Percentiles rank a stretch among this genome's conserved stretches.
Conservation (phyloP, 2,797 vertebrate species). For the Gymnopithys bicolor region DNA sequence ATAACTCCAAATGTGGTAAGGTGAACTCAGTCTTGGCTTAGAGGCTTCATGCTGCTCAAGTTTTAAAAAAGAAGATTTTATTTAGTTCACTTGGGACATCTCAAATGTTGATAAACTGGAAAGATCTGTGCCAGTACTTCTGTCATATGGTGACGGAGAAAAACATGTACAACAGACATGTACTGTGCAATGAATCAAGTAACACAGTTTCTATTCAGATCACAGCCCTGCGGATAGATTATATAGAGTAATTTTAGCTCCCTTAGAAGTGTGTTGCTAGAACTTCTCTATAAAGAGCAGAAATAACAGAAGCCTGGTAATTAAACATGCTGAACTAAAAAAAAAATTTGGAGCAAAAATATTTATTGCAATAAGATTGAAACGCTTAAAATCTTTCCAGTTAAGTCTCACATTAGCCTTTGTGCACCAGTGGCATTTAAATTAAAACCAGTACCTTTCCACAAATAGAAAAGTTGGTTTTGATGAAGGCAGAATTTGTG, state of each 20-base stretch:
- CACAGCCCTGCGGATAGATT: neutral
- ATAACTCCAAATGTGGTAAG: neutral
- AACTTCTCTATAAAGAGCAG: slow-evolving; percentile 24
- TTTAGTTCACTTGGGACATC: neutral
- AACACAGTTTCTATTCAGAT: slow-evolving; percentile 43
- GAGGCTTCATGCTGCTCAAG: neutral
- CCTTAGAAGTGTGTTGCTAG: slow-evolving; percentile 10
- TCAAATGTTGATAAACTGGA: slow-evolving; percentile 27
- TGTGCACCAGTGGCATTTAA: slow-evolving; percentile 42
- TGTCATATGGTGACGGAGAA: slow-evolving; percentile 7
- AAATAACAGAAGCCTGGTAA: slow-evolving; percentile 33
- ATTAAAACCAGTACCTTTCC: slow-evolving; percentile 23
- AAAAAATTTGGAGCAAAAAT: slow-evolving; percentile 6
- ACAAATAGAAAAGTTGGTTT: slow-evolving; percentile 45
- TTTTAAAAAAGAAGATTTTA: neutral
- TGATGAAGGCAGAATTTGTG: slow-evolving; percentile 27
- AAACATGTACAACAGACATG: neutral
- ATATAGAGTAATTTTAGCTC: slow-evolving; percentile 27
- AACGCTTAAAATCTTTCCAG: slow-evolving; percentile 25
- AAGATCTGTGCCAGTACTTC: neutral
- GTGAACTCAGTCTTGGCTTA: neutral
- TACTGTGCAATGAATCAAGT: slow-evolving; percentile 29
- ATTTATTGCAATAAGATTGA: slow-evolving; percentile 50
- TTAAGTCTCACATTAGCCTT: neutral
- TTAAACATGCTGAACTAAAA: slow-evolving; percentile 22